These are phyloP conservation scores for Oligia fasciuncula DNA, from an alignment of 2,888 invertebrate species.

Conservation along the genomic window DNA sequence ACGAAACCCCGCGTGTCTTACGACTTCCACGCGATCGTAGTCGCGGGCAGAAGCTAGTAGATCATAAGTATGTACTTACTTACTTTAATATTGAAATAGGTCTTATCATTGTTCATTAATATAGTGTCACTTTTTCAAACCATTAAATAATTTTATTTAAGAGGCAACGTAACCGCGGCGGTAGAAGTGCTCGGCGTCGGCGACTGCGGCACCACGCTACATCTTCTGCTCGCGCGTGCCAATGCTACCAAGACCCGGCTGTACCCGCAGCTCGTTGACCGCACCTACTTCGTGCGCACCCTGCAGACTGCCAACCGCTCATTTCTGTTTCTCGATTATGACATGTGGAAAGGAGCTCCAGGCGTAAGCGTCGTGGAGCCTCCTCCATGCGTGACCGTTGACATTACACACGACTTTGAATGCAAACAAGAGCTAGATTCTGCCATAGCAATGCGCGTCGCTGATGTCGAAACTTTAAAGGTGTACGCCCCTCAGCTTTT, in stretches of 20 bases:
- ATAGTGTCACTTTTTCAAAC: neutral
- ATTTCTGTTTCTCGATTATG: slow-evolving; percentile 60
- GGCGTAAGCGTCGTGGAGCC: slow-evolving; percentile 41
- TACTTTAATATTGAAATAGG: too few species aligned
- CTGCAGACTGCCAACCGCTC: slow-evolving; percentile 32
- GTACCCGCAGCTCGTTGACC: neutral
- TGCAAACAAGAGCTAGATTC: slow-evolving; percentile 30
- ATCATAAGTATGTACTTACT: too few species aligned
- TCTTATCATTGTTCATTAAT: too few species aligned
- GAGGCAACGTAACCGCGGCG: neutral
- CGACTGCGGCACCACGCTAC: neutral
- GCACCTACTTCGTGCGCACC: slow-evolving; percentile 4
- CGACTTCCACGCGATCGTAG: too few species aligned
- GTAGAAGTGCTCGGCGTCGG: slow-evolving; percentile 1
- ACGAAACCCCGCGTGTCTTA: too few species aligned
- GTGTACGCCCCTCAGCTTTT: slow-evolving; percentile 32
- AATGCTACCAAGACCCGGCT: neutral
- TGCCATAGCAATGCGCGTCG: slow-evolving; percentile 50
- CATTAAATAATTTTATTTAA: neutral
- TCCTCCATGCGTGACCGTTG: slow-evolving; percentile 32
- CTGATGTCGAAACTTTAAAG: slow-evolving; percentile 24
- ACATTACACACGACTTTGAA: neutral
- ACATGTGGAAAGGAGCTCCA: slow-evolving; percentile 46
- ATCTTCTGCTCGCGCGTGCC: slow-evolving; percentile 20
- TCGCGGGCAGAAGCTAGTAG: too few species aligned